Evolutionary conservation across 2,888 invertebrate genomes (phyloP), one percentile per base, ranked within the genome.

Genomic region (Cantharis lateralis): DNA sequence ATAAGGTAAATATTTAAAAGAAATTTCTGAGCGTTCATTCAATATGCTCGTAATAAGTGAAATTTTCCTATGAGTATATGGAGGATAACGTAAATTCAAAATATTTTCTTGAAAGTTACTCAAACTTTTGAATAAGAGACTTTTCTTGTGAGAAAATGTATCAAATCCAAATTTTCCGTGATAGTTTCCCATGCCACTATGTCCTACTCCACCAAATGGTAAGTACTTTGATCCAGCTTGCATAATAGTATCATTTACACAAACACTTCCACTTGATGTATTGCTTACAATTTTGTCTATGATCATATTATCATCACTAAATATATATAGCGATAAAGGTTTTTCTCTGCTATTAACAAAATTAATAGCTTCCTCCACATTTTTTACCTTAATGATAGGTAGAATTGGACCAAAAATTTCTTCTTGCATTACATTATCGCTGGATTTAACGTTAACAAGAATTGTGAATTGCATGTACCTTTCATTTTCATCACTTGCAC

Each of bases 321-420:
- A 98, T 83, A 96, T 89, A 90, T 98, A 98, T 87, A 97, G 84
- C 80, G 95, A 93, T 88, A 98, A 90, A 80, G 98, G 97, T 89
- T 96, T 97, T 87, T 96, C 96, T 89, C 95, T 93, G 79, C 90
- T 90, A 83, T 96, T 96, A 82, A 98, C 96, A 85, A 95, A 96
- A 82, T 94, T 91, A 72, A 99, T 95, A 0, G 98, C 98, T 87
- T 98, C 97, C 78, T 94, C 94, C 15, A 95, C 93, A 87, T 93
- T 94, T 74, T 93, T 92, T 4, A 98, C 92, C 73, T 92, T 93
- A 9, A 98, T 88, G 78, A 99, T 94, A 0, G 99, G 99, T 80
- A 99, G 90, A 83, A 99, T 92, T 5, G 99, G 99, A 0, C 99
- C 99, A 88, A 99, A 99, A 83, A 99, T 97, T 91, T 99, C 99